Percentiles rank a stretch among this genome's conserved stretches.
Conservation (phyloP, 37 sponge, comb jelly and placozoan genomes). For the Hexactinellida sp. region DNA sequence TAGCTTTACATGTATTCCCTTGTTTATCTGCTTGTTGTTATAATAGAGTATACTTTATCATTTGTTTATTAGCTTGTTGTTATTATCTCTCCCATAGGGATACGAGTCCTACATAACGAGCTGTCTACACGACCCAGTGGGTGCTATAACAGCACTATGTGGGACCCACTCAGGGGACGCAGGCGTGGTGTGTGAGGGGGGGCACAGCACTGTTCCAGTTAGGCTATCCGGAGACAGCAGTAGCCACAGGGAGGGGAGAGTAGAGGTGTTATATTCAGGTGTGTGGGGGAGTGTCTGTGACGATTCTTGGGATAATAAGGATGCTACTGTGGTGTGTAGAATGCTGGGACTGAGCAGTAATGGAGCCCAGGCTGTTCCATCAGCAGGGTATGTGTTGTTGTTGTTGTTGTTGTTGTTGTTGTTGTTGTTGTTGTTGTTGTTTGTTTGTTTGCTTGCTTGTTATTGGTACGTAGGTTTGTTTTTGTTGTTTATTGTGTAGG, state of each 20-base stretch:
- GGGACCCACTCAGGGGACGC: not conserved
- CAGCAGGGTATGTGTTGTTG: not conserved
- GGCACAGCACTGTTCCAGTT: not conserved
- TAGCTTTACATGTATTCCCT: not conserved
- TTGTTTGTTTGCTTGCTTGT: too few relatives aligned
- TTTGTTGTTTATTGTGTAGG: too few relatives aligned
- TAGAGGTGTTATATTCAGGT: slow-evolving; percentile 6
- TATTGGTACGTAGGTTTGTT: not conserved
- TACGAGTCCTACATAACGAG: not conserved
- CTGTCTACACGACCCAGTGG: not conserved
- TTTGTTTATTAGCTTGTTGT: not conserved
- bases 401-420: too few relatives aligned
- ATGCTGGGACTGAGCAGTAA: not conserved
- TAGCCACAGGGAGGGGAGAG: not conserved
- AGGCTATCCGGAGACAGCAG: not conserved
- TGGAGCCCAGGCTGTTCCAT: not conserved
- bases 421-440: too few relatives aligned
- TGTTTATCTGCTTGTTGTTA: not conserved
- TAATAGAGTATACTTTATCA: not conserved
- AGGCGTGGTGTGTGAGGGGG: not conserved
- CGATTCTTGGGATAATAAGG: not conserved
- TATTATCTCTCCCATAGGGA: not conserved
- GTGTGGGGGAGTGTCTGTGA: slow-evolving; percentile 18
- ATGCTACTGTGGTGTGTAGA: not conserved
- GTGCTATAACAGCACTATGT: not conserved